Evolutionary conservation across 2,113 vertebrate species (phyloP).

Genomic region (Catharus bicknelli): DNA sequence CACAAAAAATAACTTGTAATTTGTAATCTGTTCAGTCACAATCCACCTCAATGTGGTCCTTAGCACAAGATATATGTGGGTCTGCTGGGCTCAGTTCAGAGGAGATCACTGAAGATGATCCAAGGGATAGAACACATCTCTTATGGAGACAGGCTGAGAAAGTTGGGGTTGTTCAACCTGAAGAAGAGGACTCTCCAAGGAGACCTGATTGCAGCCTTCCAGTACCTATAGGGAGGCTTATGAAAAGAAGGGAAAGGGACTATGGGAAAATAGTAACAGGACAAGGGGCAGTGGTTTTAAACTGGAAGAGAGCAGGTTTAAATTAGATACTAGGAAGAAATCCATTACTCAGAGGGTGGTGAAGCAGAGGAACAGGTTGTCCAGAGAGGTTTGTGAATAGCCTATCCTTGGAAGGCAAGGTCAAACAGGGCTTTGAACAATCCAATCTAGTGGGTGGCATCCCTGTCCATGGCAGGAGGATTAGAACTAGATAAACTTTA

Average conservation of each 20-base stretch:
- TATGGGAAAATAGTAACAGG: not conserved
- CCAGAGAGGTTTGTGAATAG: not conserved
- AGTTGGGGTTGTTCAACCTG: not conserved
- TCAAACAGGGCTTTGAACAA: not conserved
- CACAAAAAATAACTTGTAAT: fast-evolving
- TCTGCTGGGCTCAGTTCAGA: not conserved
- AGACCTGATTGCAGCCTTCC: not conserved
- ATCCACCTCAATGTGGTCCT: not conserved
- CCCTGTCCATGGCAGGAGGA: too few species aligned
- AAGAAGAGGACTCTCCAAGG: not conserved
- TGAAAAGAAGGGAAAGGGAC: not conserved
- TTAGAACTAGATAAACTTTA: not conserved
- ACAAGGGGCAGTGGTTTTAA: not conserved
- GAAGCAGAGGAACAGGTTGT: not conserved
- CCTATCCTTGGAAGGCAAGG: not conserved
- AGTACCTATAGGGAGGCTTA: not conserved
- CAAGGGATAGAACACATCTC: not conserved
- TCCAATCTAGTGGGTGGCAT: not conserved
- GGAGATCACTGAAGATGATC: not conserved
- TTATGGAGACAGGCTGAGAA: not conserved
- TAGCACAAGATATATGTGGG: not conserved
- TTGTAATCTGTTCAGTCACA: not conserved
- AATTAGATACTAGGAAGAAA: not conserved
- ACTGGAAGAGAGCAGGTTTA: not conserved
- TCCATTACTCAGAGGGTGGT: not conserved